Evolutionary conservation across 1,140 invertebrate genomes (phyloP), one percentile per base, ranked within the genome.

Genomic region (Halictus rubicundus): DNA sequence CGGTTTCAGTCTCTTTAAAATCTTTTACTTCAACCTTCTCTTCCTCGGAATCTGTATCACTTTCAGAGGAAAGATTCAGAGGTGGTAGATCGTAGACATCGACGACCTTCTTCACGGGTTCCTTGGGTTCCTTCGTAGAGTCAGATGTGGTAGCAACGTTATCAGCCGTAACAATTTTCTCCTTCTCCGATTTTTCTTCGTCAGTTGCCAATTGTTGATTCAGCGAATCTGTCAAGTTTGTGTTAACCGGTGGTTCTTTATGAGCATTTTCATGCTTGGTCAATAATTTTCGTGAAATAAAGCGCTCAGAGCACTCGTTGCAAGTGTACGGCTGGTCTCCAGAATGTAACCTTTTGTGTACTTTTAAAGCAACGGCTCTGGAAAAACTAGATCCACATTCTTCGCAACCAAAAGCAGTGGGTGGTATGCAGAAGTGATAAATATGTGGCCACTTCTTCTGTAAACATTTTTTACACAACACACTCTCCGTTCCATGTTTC

Each of bases 361-460:
- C 97, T 90, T 96, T 96, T 42, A 97, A 92, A 25, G 95, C 95
- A n/a, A 97, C 96, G 9, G 97, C 96, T 88, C 93, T 95, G 2
- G 95, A 94, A 88, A 97, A 97, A 71, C 94, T 95, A 12, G 95
- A 93, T 87, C 94, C 95, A 90, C 97, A 98, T 85, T 97, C 96
- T 80, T 97, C 97, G 92, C 97, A 98, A 2, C 94, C 92, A 91
- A 97, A 97, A 39, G 94, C 92, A 21, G 94, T 93, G 8, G 97
- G 96, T 25, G 97, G 97, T 78, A 96, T 95, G 89, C 97, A 98
- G 89, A 97, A 98, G 88, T 98, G 97, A 93, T 97, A 98, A 14
- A 97, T 96, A 91, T 97, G 96, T 0, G 96, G 96, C 97, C 97
- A 98, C 84, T 97, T 97, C 88, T 97, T 97, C 83, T 97, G 96